Percentiles rank a stretch among this genome's conserved stretches.
phyloP scores from a whole-genome alignment of 2,113 vertebrate genomes.

The Cercopithecus mona region DNA sequence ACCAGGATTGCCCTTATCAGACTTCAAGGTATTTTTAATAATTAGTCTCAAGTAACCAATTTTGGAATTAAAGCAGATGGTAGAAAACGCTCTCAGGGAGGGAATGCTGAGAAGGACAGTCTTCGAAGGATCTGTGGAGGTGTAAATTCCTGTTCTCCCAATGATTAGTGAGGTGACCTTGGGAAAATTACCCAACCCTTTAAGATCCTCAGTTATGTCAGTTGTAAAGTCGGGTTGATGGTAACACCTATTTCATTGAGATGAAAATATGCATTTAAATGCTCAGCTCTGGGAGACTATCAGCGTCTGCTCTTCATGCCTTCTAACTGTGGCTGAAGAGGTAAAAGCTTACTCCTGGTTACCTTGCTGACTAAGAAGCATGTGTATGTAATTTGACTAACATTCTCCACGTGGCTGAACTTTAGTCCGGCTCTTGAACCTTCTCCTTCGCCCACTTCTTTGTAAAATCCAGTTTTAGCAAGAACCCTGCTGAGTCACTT shows the following conservation, averaged over 20 bases:
- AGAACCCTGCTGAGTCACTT: neutral
- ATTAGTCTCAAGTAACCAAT: neutral
- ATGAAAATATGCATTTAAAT: neutral
- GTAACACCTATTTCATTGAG: neutral
- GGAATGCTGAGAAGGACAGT: neutral
- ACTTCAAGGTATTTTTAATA: conserved; percentile 8
- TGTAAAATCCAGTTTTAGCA: neutral
- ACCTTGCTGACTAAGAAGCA: neutral
- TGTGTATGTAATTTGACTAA: neutral
- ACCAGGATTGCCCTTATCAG: neutral
- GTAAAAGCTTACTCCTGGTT: neutral
- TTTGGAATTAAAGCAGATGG: neutral
- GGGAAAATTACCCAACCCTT: neutral
- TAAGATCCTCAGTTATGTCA: neutral
- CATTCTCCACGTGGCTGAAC: neutral
- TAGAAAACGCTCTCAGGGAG: neutral
- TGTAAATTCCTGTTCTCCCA: neutral
- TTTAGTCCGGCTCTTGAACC: neutral
- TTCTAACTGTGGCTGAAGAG: neutral
- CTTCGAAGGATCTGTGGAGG: neutral
- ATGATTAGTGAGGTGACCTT: neutral
- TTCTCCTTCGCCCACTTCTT: neutral
- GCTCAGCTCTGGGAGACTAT: neutral
- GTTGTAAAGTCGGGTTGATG: neutral
- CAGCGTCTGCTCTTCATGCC: neutral